Base-by-base conservation (phyloP, 2,888 invertebrate species). In the Drosophila yooni region DNA sequence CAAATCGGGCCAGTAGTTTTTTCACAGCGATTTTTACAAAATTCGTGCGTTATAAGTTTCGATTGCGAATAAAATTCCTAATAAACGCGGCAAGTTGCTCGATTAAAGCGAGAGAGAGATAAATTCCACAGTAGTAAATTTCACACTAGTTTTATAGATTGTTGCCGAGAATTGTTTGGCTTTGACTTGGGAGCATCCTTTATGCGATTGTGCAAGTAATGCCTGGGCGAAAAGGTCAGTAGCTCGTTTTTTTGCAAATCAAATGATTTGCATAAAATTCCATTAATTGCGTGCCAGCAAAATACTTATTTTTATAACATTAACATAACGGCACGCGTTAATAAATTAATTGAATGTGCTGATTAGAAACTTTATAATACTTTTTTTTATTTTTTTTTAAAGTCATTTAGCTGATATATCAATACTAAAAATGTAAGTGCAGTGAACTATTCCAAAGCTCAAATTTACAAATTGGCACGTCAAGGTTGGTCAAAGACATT, bases 11-110 rank as follows among this genome's bases (percentile, higher is more conserved):
- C 0, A 58, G 1, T 40, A 21, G 70, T 82, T 78, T 65, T 50
- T 27, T n/a, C n/a, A 27, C 60, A 71, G 82, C 65, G 77, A 83
- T 88, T 90, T 86, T 90, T 82, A 61, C 61, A 86, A 91, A 83
- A 80, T 61, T 58, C 73, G 4, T 75, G 70, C 52, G 86, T 88
- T 78, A 88, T 88, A 73, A 63, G 38, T 13, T 54, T 67, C 5
- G 34, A 27, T 13, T 13, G 46, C 58, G 33, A 40, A 36, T 31
- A 27, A 25, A 63, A 72, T 72, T 66, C 34, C 50, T 62, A 59
- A 40, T 2, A 27, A 25, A 15, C 15, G 15, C 46, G 52, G 10
- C 60, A 29, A 40, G 60, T 34, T 50, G n/a, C 38, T 52, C 31
- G 56, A 33, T 43, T 27, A 53, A 59, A 61, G 59, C 50, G 60